Conservation (phyloP, 2,888 invertebrate species). For the Deroplatys truncata region DNA sequence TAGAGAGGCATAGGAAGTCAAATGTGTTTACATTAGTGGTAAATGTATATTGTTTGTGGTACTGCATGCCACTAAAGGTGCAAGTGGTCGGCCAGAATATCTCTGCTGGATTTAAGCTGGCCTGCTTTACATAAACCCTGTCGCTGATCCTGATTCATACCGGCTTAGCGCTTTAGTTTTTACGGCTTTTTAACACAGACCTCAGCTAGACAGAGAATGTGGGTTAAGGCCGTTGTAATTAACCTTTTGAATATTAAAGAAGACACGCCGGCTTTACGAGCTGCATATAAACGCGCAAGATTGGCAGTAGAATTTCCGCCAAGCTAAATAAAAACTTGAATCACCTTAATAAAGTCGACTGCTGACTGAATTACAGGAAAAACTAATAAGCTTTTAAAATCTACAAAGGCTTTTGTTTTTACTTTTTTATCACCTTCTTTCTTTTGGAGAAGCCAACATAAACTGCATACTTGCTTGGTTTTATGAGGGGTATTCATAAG, state of each 20-base stretch:
- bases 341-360: too few relatives aligned
- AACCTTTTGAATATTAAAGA: not conserved
- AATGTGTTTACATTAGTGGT: too few relatives aligned
- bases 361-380: too few relatives aligned
- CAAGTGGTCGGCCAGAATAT: not conserved
- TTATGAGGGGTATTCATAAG: too few relatives aligned
- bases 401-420: too few relatives aligned
- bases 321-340: not conserved
- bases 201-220: not conserved
- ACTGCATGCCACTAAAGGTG: not conserved
- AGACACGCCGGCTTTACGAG: not conserved
- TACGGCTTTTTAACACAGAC: not conserved
- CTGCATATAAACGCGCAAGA: not conserved
- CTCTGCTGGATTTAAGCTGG: too few relatives aligned
- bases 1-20: too few relatives aligned
- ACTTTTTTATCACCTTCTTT: too few relatives aligned
- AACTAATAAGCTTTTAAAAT: too few relatives aligned
- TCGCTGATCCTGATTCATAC: not conserved
- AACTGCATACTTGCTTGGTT: too few relatives aligned
- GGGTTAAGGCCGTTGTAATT: not conserved
- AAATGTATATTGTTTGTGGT: too few relatives aligned
- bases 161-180: not conserved
- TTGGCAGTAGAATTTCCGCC: not conserved
- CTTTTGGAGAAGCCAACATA: too few relatives aligned
- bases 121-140: not conserved